phyloP scores from a whole-genome alignment of 2,113 vertebrate genomes.

The Zosterops japonicus region DNA sequence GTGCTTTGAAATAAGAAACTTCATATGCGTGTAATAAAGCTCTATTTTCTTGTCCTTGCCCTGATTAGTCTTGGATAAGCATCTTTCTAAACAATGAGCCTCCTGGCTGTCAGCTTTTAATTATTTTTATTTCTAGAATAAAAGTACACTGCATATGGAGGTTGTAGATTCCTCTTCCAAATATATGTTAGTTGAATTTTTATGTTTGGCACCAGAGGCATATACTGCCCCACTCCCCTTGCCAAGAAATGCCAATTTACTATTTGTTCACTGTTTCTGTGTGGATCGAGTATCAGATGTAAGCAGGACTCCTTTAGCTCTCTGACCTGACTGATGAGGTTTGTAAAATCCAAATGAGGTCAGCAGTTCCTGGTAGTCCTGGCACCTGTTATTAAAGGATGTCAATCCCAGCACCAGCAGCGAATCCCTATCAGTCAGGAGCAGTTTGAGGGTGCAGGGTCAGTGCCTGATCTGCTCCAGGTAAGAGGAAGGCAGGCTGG shows the following conservation, averaged over 20 bases:
- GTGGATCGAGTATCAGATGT: not conserved
- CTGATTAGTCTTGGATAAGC: not conserved
- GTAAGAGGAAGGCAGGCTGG: not conserved
- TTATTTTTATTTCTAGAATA: slow-evolving; percentile 25
- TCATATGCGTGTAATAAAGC: not conserved
- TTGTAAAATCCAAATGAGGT: not conserved
- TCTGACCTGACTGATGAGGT: slow-evolving; percentile 30
- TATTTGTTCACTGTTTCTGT: not conserved
- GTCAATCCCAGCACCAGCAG: slow-evolving; percentile 5
- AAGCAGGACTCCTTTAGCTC: slow-evolving; percentile 15
- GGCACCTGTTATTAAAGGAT: not conserved
- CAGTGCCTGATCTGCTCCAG: not conserved
- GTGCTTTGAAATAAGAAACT: slow-evolving; percentile 25
- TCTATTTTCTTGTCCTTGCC: not conserved
- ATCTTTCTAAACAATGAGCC: not conserved
- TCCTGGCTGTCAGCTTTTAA: not conserved
- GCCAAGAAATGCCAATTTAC: not conserved
- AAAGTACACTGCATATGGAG: not conserved
- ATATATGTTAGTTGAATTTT: slow-evolving; percentile 35
- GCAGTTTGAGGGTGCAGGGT: not conserved
- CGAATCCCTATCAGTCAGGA: not conserved
- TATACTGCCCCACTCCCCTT: not conserved
- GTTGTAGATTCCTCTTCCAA: slow-evolving; percentile 31
- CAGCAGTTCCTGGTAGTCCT: not conserved
- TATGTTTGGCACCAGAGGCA: slow-evolving; percentile 12